A percentile compares a stretch with the other conserved stretches of the same genome.
These are phyloP conservation scores for Cololabis saira DNA, from an alignment of 2,113 vertebrate genomes.

Conservation along the genomic window DNA sequence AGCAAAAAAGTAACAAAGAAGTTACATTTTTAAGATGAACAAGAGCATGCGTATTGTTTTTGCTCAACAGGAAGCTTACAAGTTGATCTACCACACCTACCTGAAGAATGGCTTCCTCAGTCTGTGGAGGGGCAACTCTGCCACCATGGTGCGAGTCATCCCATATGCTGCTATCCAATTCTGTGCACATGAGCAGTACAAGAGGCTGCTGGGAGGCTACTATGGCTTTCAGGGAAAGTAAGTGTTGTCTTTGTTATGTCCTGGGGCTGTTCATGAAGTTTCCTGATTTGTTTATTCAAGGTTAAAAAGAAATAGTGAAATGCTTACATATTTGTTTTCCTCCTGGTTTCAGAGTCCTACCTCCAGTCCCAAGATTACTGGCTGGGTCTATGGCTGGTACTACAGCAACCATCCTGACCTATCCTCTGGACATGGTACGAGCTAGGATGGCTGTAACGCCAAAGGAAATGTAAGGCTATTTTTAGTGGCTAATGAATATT, in stretches of 20 bases:
- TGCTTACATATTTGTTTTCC: neutral
- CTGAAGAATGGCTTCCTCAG: slow-evolving; percentile 92
- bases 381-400: slow-evolving; percentile 92
- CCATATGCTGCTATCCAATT: slow-evolving; percentile 98
- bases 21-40: neutral
- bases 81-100: slow-evolving; percentile 94
- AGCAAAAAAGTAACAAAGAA: no score
- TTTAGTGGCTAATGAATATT: neutral
- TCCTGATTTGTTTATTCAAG: neutral
- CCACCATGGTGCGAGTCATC: slow-evolving; percentile 97
- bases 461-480: slow-evolving; percentile 93
- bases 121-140: slow-evolving; percentile 96
- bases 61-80: slow-evolving; percentile 89
- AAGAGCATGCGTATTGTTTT: neutral
- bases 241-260: slow-evolving; percentile 54
- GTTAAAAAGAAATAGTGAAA: neutral
- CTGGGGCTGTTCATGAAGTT: neutral
- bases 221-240: slow-evolving; percentile 94
- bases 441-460: slow-evolving; percentile 97
- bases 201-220: slow-evolving; percentile 88
- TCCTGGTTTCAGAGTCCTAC: slow-evolving; percentile 82
- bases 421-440: slow-evolving; percentile 97
- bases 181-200: slow-evolving; percentile 96
- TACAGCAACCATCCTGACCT: slow-evolving; percentile 91
- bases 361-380: slow-evolving; percentile 90